Evolutionary conservation across 1,140 invertebrate genomes (phyloP).

Genomic region (Mamestra configurata): DNA sequence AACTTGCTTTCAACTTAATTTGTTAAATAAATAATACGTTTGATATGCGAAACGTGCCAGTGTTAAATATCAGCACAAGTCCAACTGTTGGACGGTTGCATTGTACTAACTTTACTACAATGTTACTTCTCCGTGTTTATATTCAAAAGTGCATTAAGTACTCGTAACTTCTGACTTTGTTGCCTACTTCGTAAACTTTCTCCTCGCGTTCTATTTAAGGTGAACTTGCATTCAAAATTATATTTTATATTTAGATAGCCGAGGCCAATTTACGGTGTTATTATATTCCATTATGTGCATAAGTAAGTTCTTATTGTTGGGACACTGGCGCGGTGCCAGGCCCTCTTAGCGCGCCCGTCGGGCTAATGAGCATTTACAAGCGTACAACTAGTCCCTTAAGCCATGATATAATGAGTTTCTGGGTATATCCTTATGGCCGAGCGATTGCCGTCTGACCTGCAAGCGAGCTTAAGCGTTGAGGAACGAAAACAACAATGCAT

Average conservation of each 20-base stretch:
- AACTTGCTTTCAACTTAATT: conserved; percentile 4
- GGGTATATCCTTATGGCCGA: conserved; percentile 26
- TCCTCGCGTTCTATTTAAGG: conserved; percentile 28
- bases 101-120: conserved; percentile 48
- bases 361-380: conserved; percentile 37
- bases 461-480: background rate
- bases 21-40: conserved; percentile 13
- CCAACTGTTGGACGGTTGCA: conserved; percentile 42
- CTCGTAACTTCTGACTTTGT: conserved; percentile 55
- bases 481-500: background rate
- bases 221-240: conserved; percentile 40
- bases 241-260: conserved; percentile 23
- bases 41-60: conserved; percentile 38
- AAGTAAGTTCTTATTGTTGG: conserved; percentile 34
- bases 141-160: conserved; percentile 61
- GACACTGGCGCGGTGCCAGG: conserved; percentile 16
- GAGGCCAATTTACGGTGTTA: conserved; percentile 25
- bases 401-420: conserved; percentile 40
- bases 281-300: conserved; percentile 31
- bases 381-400: conserved; percentile 27
- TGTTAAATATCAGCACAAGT: conserved; percentile 47
- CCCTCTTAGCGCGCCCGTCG: conserved; percentile 19
- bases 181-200: conserved; percentile 40
- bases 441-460: conserved; percentile 5
- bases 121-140: conserved; percentile 55